Evolutionary conservation across 2,797 vertebrate genomes (phyloP).

Genomic region (Pseudomugil tenellus): DNA sequence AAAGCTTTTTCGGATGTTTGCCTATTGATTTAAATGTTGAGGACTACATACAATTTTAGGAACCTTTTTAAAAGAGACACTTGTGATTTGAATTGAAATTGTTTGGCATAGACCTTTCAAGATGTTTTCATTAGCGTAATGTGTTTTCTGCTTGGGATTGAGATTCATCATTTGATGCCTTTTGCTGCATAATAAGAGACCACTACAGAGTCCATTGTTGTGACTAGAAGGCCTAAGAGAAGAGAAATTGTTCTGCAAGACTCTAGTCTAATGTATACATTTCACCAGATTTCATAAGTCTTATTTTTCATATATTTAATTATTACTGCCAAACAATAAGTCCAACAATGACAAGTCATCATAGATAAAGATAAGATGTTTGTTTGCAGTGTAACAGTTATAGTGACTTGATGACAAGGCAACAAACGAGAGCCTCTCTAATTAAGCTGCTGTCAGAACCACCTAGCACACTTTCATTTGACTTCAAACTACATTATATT

Average conservation of each 20-base stretch:
- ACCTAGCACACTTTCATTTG: conserved; percentile 35
- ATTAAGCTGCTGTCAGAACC: conserved; percentile 53
- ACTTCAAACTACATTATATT: conserved; percentile 52
- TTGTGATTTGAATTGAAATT: background rate
- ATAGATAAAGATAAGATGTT: conserved; percentile 22
- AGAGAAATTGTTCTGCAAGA: conserved; percentile 14
- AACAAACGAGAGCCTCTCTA: conserved; percentile 43
- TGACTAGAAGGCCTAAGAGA: conserved; percentile 35
- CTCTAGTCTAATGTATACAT: conserved; percentile 9
- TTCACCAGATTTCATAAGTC: conserved; percentile 13
- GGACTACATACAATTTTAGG: background rate
- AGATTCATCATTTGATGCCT: conserved; percentile 55
- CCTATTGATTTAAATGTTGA: background rate
- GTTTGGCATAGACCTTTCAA: background rate
- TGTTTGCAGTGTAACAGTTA: conserved; percentile 48
- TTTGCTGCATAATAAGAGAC: conserved; percentile 38
- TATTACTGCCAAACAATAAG: conserved; percentile 1
- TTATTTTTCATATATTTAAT: conserved; percentile 13
- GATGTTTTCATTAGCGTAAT: background rate
- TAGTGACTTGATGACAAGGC: conserved; percentile 54
- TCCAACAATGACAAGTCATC: background rate
- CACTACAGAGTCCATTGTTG: conserved; percentile 32
- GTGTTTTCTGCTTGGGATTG: conserved; percentile 12
- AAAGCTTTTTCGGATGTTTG: background rate
- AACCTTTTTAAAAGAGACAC: background rate